Conservation (phyloP, 2,113 vertebrate species). For the Pycnonotus jocosus region DNA sequence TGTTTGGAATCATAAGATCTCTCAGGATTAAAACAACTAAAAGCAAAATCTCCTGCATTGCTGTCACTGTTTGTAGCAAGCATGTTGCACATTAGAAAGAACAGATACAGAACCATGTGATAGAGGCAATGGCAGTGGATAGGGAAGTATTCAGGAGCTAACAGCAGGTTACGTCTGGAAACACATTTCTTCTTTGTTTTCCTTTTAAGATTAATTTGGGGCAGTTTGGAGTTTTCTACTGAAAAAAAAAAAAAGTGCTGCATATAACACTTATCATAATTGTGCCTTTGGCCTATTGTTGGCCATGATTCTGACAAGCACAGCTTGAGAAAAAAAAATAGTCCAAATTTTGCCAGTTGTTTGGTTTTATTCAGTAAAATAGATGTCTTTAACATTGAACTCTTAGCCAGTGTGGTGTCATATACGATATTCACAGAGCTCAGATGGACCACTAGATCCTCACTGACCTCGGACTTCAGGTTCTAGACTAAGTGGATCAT, state of each 20-base stretch:
- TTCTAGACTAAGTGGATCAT: background rate
- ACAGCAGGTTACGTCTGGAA: background rate
- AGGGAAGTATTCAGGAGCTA: background rate
- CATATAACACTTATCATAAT: background rate
- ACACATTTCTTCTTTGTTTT: background rate
- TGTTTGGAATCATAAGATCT: background rate
- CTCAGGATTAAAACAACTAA: background rate
- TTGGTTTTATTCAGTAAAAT: background rate
- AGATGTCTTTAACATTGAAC: background rate
- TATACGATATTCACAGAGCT: background rate
- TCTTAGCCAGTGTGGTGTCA: rapidly evolving
- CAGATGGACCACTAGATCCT: background rate
- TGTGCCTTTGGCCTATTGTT: background rate
- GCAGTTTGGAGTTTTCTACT: background rate
- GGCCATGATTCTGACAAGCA: background rate
- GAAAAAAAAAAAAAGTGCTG: background rate
- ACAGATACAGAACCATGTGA: background rate
- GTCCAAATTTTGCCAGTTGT: background rate
- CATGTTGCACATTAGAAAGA: background rate
- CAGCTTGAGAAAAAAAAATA: background rate
- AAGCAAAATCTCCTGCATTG: background rate
- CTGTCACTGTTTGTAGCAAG: background rate
- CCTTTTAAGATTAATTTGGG: background rate
- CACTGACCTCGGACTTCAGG: background rate
- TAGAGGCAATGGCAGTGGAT: background rate